Evolutionary conservation across 2,797 vertebrate genomes (phyloP).

Genomic region (Eptatretus atami): DNA sequence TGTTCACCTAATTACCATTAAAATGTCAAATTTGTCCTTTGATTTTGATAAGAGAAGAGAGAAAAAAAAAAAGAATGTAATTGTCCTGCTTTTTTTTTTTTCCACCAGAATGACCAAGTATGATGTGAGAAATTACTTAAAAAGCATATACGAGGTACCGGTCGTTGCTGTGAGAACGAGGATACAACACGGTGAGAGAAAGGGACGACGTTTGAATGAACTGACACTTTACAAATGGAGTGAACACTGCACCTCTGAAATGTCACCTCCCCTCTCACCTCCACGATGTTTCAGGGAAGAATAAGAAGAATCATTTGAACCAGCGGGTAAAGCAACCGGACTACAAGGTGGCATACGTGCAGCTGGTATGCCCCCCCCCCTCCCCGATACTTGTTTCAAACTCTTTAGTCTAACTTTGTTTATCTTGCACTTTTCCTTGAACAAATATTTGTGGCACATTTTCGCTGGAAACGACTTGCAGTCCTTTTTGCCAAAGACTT

Average conservation of each 20-base stretch:
- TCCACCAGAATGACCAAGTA: constrained; percentile 53
- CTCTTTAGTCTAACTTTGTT: too few relatives aligned
- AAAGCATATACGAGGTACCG: constrained; percentile 48
- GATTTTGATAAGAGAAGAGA: too few relatives aligned
- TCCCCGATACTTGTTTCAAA: too few relatives aligned
- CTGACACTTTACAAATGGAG: too few relatives aligned
- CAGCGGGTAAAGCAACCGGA: constrained; percentile 50
- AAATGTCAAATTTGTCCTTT: too few relatives aligned
- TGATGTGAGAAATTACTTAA: constrained; percentile 58
- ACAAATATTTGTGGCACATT: too few relatives aligned
- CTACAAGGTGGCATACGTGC: constrained; percentile 74
- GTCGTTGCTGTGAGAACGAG: constrained; percentile 49
- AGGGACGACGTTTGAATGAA: not conserved
- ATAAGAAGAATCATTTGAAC: constrained; percentile 44
- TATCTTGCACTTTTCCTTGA: too few relatives aligned
- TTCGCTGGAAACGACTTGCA: too few relatives aligned
- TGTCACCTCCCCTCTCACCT: too few relatives aligned
- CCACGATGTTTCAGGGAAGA: constrained; percentile 18
- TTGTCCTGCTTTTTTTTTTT: not conserved
- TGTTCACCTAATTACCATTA: too few relatives aligned
- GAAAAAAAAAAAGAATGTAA: not conserved
- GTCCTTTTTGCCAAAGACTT: too few relatives aligned
- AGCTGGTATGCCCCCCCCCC: constrained; percentile 35
- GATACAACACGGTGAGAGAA: constrained; percentile 54
- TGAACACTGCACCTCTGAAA: too few relatives aligned